A percentile compares a stretch with the other conserved stretches of the same genome.
phyloP scores from a whole-genome alignment of 92 coral and sea anemone genomes.

The Parazoanthus darwini region DNA sequence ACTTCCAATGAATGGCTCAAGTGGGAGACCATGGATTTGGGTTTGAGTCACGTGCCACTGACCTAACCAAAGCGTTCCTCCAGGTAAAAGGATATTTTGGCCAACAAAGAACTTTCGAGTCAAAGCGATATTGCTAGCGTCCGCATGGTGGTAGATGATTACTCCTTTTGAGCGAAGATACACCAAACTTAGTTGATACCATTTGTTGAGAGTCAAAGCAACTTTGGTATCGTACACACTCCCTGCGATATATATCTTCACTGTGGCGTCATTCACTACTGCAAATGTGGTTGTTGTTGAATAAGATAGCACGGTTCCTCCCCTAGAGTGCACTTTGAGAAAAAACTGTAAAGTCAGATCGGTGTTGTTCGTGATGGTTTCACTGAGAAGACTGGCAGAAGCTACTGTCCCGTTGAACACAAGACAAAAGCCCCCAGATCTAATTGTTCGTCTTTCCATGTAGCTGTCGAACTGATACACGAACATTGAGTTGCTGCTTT shows the following conservation, averaged over 20 bases:
- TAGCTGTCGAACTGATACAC: conserved; percentile 43
- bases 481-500: conserved; percentile 52
- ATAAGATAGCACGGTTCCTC: conserved; percentile 66
- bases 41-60: conserved; percentile 61
- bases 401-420: conserved; percentile 61
- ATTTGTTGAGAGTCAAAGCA: conserved; percentile 25
- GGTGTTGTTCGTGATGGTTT: conserved; percentile 29
- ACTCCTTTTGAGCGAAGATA: conserved; percentile 44
- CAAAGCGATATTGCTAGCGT: conserved; percentile 21
- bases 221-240: conserved; percentile 49
- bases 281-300: conserved; percentile 65
- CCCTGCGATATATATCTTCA: conserved; percentile 50
- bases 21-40: conserved; percentile 48
- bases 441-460: conserved; percentile 52
- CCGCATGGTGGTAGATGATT: conserved; percentile 42
- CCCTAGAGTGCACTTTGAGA: conserved; percentile 42
- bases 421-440: conserved; percentile 50
- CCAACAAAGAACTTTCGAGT: conserved; percentile 55
- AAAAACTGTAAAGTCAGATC: conserved; percentile 64
- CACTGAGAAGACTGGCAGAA: conserved; percentile 33
- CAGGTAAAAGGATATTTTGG: conserved; percentile 40
- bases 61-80: conserved; percentile 64
- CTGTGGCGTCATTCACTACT: conserved; percentile 49
- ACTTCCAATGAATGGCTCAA: conserved; percentile 58
- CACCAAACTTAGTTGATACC: conserved; percentile 61